Evolutionary conservation across 2,888 invertebrate species (phyloP).

Genomic region (Cantharis rufa): DNA sequence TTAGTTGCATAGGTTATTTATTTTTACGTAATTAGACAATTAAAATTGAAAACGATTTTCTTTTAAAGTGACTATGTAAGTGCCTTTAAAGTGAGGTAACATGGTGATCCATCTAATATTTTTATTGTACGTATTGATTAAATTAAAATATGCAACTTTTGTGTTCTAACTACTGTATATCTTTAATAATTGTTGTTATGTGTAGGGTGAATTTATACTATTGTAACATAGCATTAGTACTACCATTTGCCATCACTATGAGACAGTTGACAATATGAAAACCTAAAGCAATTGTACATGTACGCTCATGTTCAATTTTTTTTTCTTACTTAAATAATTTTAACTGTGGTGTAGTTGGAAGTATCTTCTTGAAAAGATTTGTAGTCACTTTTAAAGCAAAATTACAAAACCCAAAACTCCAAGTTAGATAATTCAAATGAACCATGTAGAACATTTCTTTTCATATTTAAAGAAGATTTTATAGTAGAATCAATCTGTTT

Average conservation of each 20-base stretch:
- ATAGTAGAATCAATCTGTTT: neutral
- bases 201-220: neutral
- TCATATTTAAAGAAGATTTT: neutral
- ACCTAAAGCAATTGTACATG: neutral
- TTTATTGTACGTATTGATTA: neutral
- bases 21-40: neutral
- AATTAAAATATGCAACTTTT: neutral
- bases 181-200: neutral
- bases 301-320: neutral
- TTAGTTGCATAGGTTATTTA: neutral
- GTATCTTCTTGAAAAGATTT: neutral
- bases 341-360: neutral
- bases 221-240: neutral
- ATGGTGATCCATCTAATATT: neutral
- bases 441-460: neutral
- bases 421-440: neutral
- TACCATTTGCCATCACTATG: neutral
- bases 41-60: neutral
- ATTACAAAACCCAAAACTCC: neutral
- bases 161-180: neutral
- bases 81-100: neutral
- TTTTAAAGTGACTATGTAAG: neutral
- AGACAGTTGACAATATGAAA: neutral
- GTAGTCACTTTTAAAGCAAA: neutral
- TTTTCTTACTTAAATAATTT: neutral